Percentiles rank a stretch among this genome's conserved stretches.
These are phyloP conservation scores for Nyctereutes procyonoides DNA, from an alignment of 2,113 vertebrate genomes.

Conservation along the genomic window DNA sequence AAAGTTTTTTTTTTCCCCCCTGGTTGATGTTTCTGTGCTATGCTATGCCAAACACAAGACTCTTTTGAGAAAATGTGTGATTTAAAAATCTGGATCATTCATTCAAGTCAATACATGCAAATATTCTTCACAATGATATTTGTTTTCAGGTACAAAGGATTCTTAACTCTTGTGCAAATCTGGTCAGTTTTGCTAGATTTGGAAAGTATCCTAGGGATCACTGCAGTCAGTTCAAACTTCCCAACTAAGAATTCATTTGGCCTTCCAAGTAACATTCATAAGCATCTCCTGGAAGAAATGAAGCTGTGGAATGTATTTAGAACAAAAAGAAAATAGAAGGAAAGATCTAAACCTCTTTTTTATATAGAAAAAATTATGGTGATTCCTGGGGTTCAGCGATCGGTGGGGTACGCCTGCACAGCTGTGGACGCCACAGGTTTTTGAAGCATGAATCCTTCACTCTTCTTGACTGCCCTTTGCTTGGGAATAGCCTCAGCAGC, in stretches of 20 bases:
- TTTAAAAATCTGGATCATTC: neutral
- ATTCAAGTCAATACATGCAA: neutral
- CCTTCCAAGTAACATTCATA: neutral
- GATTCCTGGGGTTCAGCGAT: no score
- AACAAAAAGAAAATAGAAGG: neutral
- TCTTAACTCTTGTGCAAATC: neutral
- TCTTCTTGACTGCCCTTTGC: no score
- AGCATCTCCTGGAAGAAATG: neutral
- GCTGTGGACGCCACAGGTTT: no score
- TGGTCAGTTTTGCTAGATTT: neutral
- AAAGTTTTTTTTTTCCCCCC: no score
- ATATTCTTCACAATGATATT: neutral
- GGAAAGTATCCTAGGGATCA: neutral
- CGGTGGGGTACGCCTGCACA: no score
- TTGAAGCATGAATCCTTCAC: no score
- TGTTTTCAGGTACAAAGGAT: neutral
- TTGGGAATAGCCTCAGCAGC: no score
- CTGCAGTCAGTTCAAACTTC: neutral
- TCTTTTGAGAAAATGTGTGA: neutral
- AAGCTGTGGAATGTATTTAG: neutral
- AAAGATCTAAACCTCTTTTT: neutral
- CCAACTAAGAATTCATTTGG: neutral
- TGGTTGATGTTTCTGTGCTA: neutral
- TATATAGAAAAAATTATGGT: neutral
- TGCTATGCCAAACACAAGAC: neutral